Conservation (phyloP, 2,888 invertebrate genomes). For the Parnassius orleans region DNA sequence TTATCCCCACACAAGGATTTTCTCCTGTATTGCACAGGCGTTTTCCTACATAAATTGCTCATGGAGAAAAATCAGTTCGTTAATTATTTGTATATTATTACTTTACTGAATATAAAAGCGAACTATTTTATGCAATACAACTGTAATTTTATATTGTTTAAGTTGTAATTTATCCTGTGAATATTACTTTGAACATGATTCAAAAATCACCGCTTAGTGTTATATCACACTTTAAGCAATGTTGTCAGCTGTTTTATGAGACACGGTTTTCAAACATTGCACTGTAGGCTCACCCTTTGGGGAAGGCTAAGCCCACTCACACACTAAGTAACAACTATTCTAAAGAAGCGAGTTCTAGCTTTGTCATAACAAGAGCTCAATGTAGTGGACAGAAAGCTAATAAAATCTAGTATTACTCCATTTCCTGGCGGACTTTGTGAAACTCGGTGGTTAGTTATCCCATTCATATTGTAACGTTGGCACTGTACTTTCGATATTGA, state of each 20-base stretch:
- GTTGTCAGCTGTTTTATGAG: background rate
- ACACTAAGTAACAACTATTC: conserved; percentile 1
- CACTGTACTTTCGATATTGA: no score
- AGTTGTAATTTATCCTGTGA: no score
- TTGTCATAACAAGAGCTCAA: conserved; percentile 6
- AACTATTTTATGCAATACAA: no score
- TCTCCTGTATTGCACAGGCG: no score
- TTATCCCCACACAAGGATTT: no score
- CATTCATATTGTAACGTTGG: background rate
- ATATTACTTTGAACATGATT: no score
- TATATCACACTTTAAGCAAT: background rate
- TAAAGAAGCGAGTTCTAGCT: background rate
- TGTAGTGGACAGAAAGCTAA: conserved; percentile 14
- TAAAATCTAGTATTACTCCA: conserved; percentile 6
- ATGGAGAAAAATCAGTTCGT: no score
- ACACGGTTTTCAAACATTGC: background rate
- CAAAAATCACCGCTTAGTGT: background rate
- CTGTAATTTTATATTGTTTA: no score
- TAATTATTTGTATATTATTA: no score
- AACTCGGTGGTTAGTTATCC: background rate
- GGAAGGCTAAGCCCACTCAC: no score
- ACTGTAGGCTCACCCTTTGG: background rate
- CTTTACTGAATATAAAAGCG: no score
- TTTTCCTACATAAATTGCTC: no score
- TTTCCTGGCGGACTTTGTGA: conserved; percentile 3